Base-by-base conservation (phyloP, 1,140 invertebrate species). In the Drosophila burlai region DNA sequence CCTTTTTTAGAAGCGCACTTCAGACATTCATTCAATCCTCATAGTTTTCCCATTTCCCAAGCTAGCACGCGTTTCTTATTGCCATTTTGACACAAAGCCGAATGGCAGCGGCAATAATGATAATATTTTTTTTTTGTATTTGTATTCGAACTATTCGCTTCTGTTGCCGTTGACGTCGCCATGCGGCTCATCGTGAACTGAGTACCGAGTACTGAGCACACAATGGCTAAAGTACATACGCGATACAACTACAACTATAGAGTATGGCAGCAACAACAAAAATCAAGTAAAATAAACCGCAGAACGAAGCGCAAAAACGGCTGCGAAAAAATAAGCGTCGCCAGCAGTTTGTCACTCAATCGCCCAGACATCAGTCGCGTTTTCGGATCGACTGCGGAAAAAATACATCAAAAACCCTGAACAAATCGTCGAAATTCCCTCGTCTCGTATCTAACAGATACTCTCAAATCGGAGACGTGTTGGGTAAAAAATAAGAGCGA, bases 331-430 rank as follows among this genome's bases (percentile, higher is more conserved):
- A 87, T 49, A 52, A 59, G 84, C 84, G 69, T 73, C 63, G 84
- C 73, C 57, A 90, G 84, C 84, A 89, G 84, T 89, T 89, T 89
- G 84, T 90, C 84, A 89, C 81, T 89, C 84, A 89, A 89, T 89
- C 84, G 84, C 81, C 69, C 78, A 79, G 84, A 76, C 83, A 89
- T 87, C 84, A 85, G 85, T 84, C 84, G 84, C 84, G 77, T 81
- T 85, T 85, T 78, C 71, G 49, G 65, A 73, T 71, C 40, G 62
- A 29, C 50, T 42, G 61, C 59, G 42, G 64, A 61, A 67, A 46
- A 46, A 54, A 54, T 15, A 18, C 36, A 43, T 18, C 24, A 62
- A 62, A 52, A 36, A 26, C 31, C 45, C n/a, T 2, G 16, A 52
- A 52, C 49, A 50, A 58, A 74, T 55, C 13, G 42, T 52, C 36